phyloP scores from a whole-genome alignment of 2,888 invertebrate genomes.

The Myopa tessellatipennis region DNA sequence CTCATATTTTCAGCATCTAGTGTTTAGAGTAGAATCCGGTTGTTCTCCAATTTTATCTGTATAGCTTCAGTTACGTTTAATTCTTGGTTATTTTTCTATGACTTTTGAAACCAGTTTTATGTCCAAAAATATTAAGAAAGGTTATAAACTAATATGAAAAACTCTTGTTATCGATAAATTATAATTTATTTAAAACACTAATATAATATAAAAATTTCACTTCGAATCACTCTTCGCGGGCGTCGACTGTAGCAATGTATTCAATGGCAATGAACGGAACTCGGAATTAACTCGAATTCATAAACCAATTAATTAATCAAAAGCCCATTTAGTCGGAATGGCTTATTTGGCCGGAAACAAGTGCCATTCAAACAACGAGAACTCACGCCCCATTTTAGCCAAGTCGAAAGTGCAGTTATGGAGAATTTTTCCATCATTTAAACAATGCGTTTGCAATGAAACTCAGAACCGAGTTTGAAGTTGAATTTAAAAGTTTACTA shows the following conservation, averaged over 20 bases:
- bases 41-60: too few relatives aligned
- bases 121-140: too few relatives aligned
- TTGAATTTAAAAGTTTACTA: too few relatives aligned
- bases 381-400: neutral
- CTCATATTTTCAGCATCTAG: too few relatives aligned
- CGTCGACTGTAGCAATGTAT: neutral
- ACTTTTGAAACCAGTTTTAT: too few relatives aligned
- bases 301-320: conserved; percentile 7
- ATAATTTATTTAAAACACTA: neutral
- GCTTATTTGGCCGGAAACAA: neutral
- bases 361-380: neutral
- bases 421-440: conserved; percentile 1
- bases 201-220: too few relatives aligned
- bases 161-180: neutral
- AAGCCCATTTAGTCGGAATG: neutral
- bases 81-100: neutral
- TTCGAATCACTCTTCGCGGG: neutral
- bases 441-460: neutral
- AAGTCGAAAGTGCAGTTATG: neutral
- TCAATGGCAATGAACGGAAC: conserved; percentile 6
- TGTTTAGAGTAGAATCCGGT: too few relatives aligned
- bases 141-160: too few relatives aligned
- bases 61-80: too few relatives aligned
- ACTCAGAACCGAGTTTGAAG: too few relatives aligned
- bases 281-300: neutral